Conservation (phyloP, 2,797 vertebrate species). For the Typhlichthys eigenmanni region DNA sequence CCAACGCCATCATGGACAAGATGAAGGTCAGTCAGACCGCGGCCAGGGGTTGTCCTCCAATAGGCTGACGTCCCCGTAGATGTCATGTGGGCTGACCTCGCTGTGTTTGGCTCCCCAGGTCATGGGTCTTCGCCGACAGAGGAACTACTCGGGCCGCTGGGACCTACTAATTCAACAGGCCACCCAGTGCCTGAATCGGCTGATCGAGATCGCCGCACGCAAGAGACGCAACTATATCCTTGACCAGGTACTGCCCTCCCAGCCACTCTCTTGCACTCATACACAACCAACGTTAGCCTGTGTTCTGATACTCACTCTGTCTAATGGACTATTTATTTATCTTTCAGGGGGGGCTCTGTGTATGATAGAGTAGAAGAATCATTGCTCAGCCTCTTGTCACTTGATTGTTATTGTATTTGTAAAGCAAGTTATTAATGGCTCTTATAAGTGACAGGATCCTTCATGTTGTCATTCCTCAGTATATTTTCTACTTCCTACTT, state of each 20-base stretch:
- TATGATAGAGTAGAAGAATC: slow-evolving; percentile 77
- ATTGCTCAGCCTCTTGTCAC: slow-evolving; percentile 71
- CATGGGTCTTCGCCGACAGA: slow-evolving; percentile 92
- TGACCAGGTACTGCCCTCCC: slow-evolving; percentile 84
- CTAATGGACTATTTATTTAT: slow-evolving; percentile 81
- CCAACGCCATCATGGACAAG: slow-evolving; percentile 97
- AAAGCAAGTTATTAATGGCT: slow-evolving; percentile 60
- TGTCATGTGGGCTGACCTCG: neutral
- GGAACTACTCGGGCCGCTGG: slow-evolving; percentile 92
- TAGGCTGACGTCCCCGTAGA: neutral
- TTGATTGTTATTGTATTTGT: slow-evolving; percentile 73
- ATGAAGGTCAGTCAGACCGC: slow-evolving; percentile 83
- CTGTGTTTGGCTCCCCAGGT: slow-evolving; percentile 71
- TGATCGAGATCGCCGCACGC: slow-evolving; percentile 93
- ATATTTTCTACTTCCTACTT: slow-evolving; percentile 70
- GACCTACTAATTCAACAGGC: slow-evolving; percentile 93
- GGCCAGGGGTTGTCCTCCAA: neutral
- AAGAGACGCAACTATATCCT: slow-evolving; percentile 96
- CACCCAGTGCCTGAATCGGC: slow-evolving; percentile 92
- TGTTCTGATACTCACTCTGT: slow-evolving; percentile 73
- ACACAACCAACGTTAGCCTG: slow-evolving; percentile 68
- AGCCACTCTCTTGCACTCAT: slow-evolving; percentile 41
- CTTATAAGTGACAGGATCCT: slow-evolving; percentile 70
- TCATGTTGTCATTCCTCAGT: slow-evolving; percentile 70
- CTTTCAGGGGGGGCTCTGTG: slow-evolving; percentile 77